These are phyloP conservation scores for Saccopteryx leptura DNA, from an alignment of 2,113 vertebrate species.

Conservation along the genomic window DNA sequence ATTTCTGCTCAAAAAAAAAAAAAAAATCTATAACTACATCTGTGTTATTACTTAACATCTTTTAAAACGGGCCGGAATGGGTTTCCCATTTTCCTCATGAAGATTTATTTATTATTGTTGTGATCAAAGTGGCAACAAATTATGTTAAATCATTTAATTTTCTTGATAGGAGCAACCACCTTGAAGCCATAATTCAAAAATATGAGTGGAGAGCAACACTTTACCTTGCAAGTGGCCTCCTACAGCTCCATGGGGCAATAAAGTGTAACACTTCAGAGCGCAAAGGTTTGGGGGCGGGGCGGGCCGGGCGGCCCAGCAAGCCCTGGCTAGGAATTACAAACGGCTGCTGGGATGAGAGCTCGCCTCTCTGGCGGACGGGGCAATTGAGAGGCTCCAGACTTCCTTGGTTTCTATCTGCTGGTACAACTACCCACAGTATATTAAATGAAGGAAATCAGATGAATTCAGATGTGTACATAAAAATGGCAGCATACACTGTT, in stretches of 20 bases:
- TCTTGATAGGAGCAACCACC: slow-evolving; percentile 86
- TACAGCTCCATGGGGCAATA: slow-evolving; percentile 76
- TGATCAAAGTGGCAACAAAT: slow-evolving; percentile 87
- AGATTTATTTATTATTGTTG: slow-evolving; percentile 87
- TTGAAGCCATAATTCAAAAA: slow-evolving; percentile 85
- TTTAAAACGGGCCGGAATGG: slow-evolving; percentile 82
- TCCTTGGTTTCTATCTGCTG: not conserved
- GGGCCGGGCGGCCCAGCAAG: not conserved
- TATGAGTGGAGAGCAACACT: slow-evolving; percentile 81
- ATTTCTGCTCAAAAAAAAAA: slow-evolving; percentile 64
- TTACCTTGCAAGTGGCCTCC: slow-evolving; percentile 74
- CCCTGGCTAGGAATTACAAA: not conserved
- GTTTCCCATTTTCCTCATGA: slow-evolving; percentile 83
- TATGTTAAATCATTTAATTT: slow-evolving; percentile 88
- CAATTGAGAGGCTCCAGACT: not conserved
- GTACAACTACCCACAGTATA: not conserved
- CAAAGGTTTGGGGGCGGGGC: not conserved
- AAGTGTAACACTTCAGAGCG: slow-evolving; percentile 80
- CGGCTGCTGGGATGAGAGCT: not conserved
- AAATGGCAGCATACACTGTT: not conserved
- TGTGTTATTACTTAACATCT: slow-evolving; percentile 86
- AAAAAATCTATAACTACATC: slow-evolving; percentile 74
- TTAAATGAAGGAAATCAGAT: not conserved
- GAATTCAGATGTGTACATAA: not conserved
- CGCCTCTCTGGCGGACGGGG: no score